Evolutionary conservation across 2,797 vertebrate genomes (phyloP).

Genomic region (Varecia variegata): DNA sequence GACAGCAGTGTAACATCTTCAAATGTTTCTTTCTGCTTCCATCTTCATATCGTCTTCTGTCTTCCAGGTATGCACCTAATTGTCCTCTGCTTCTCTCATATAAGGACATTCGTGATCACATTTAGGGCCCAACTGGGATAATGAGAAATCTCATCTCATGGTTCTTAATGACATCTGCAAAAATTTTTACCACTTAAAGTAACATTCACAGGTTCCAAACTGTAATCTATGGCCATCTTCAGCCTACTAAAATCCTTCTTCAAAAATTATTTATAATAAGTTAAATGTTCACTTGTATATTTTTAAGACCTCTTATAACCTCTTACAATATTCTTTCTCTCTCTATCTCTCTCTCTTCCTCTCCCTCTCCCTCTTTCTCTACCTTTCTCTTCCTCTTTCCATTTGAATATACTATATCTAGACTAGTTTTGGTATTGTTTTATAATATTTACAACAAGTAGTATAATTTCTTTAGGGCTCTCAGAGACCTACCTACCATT

Average conservation of each 20-base stretch:
- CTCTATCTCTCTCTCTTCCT: too few species aligned
- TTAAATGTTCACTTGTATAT: neutral
- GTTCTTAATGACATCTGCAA: neutral
- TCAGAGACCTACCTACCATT: neutral
- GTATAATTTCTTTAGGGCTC: neutral
- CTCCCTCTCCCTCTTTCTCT: too few species aligned
- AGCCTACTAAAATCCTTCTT: neutral
- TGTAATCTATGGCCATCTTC: neutral
- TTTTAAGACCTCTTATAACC: neutral
- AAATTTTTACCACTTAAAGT: neutral
- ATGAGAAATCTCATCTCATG: neutral
- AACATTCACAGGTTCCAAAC: neutral
- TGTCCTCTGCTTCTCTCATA: neutral
- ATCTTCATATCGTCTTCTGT: neutral
- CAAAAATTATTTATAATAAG: neutral
- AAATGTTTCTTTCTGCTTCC: neutral
- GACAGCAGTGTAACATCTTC: neutral
- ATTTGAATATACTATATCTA: neutral
- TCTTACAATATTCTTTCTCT: neutral
- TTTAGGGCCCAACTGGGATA: neutral
- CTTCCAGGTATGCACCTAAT: neutral
- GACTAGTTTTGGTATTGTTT: neutral
- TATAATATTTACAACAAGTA: neutral
- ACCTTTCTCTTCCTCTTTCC: neutral
- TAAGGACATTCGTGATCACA: neutral